Conservation (phyloP, 2,113 vertebrate genomes). For the Todiramphus chloris region DNA sequence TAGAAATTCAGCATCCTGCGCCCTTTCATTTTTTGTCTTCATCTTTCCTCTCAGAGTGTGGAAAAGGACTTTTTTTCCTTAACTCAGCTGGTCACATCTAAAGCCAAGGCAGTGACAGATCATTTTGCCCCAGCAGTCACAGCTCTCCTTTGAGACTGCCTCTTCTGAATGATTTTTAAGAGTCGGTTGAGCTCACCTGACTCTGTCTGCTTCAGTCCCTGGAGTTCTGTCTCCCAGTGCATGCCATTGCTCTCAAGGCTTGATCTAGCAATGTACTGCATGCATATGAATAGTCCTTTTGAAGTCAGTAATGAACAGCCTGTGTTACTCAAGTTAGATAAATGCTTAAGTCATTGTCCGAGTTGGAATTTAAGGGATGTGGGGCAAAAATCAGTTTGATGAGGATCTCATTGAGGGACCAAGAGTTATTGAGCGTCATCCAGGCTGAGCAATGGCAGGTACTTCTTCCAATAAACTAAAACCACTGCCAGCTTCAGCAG, state of each 20-base stretch:
- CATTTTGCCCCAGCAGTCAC: background rate
- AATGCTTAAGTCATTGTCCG: background rate
- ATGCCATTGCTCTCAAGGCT: background rate
- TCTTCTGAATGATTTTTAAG: background rate
- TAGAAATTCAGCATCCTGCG: background rate
- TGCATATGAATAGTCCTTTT: background rate
- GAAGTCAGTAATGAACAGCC: background rate
- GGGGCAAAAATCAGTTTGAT: background rate
- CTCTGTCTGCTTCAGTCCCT: background rate
- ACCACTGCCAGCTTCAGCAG: background rate
- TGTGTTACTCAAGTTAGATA: background rate
- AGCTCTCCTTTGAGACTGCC: background rate
- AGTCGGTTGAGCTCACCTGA: background rate
- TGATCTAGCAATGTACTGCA: background rate
- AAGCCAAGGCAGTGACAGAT: background rate
- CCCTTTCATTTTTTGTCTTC: background rate
- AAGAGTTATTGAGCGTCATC: background rate
- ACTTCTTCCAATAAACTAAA: background rate
- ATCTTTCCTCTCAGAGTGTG: background rate
- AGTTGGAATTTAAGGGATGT: background rate
- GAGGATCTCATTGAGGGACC: background rate
- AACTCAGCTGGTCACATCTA: background rate
- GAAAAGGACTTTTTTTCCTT: background rate
- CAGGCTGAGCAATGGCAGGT: background rate
- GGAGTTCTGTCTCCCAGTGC: background rate